Evolutionary conservation across 2,113 vertebrate genomes (phyloP).

Genomic region (Petroica traversi): DNA sequence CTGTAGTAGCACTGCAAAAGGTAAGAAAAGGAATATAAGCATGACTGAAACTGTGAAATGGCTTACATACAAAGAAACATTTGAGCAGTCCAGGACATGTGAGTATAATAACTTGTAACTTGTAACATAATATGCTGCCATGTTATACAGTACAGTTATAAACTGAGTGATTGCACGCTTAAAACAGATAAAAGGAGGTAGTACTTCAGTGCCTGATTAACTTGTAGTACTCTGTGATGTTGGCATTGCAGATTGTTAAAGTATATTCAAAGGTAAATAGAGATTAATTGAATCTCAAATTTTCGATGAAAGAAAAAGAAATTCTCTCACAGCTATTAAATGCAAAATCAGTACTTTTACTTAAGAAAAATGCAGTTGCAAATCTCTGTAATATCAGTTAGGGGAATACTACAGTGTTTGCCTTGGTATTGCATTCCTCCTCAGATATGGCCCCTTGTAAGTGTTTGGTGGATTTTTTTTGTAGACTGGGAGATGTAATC

Average conservation of each 20-base stretch:
- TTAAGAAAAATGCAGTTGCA: neutral
- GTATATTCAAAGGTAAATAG: neutral
- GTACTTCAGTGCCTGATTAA: neutral
- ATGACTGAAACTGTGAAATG: neutral
- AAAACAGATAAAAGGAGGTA: neutral
- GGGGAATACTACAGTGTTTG: neutral
- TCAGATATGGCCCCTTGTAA: neutral
- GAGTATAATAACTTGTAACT: neutral
- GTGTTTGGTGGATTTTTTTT: neutral
- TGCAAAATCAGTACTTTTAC: neutral
- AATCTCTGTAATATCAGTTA: neutral
- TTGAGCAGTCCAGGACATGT: neutral
- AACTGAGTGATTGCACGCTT: neutral
- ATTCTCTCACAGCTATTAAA: neutral
- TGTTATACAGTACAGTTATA: neutral
- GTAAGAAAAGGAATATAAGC: neutral
- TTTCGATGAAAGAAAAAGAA: neutral
- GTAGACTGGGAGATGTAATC: neutral
- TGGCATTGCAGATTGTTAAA: neutral
- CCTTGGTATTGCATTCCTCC: neutral
- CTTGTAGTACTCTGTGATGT: neutral
- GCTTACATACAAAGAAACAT: neutral
- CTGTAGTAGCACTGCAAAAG: neutral
- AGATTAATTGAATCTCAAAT: neutral
- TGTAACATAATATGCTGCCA: neutral